These are phyloP conservation scores for Temnothorax curvispinosus DNA, from an alignment of 1,140 invertebrate species.

Conservation along the genomic window DNA sequence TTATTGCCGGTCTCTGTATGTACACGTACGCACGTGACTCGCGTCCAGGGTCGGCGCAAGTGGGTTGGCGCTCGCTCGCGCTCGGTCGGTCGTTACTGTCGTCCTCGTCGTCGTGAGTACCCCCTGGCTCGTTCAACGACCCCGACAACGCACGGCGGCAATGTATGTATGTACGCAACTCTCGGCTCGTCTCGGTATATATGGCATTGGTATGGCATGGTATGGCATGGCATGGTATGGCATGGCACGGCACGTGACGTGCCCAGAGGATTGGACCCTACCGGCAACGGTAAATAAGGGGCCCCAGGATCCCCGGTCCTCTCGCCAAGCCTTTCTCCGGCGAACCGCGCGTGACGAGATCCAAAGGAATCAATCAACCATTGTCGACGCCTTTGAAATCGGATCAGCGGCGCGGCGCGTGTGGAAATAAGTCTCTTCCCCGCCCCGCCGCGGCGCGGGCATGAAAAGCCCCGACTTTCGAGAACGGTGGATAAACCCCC, in stretches of 20 bases:
- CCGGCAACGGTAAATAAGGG: slow-evolving; percentile 65
- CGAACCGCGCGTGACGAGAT: slow-evolving; percentile 27
- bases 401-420: background rate
- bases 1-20: slow-evolving; percentile 69
- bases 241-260: slow-evolving; percentile 74
- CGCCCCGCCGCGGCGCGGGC: background rate
- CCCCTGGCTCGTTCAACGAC: slow-evolving; percentile 83
- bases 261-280: slow-evolving; percentile 46
- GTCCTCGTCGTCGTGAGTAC: slow-evolving; percentile 74
- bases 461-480: slow-evolving; percentile 32
- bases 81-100: slow-evolving; percentile 72
- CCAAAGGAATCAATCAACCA: slow-evolving; percentile 66
- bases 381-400: slow-evolving; percentile 58
- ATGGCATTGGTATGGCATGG: background rate
- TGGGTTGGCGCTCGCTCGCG: slow-evolving; percentile 69
- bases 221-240: slow-evolving; percentile 60
- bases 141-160: slow-evolving; percentile 68
- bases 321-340: slow-evolving; percentile 19
- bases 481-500: background rate
- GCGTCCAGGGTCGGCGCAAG: slow-evolving; percentile 74
- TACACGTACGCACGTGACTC: slow-evolving; percentile 66
- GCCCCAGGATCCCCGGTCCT: slow-evolving; percentile 31
- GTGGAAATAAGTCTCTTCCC: slow-evolving; percentile 14
- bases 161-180: slow-evolving; percentile 64
- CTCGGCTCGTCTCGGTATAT: slow-evolving; percentile 21